Conservation (phyloP, 2,888 invertebrate genomes). For the Apotomis turbidana region DNA sequence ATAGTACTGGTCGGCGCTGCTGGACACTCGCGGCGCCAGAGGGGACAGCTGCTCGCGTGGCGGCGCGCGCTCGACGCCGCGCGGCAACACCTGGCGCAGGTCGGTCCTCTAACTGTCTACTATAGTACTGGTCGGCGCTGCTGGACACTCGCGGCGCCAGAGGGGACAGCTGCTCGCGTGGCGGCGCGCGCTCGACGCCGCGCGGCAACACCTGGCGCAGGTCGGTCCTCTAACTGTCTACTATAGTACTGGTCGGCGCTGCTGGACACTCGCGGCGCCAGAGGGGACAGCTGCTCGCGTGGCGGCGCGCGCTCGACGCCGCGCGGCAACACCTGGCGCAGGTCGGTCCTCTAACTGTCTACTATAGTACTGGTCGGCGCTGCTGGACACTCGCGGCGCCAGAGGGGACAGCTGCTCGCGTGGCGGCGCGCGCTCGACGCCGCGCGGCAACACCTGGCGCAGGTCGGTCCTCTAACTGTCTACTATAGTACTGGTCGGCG, state of each 20-base stretch:
- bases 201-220: constrained; percentile 52
- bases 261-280: too few relatives aligned
- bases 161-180: constrained; percentile 63
- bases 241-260: too few relatives aligned
- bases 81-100: neutral
- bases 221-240: too few relatives aligned
- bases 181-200: constrained; percentile 55
- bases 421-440: neutral
- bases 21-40: constrained; percentile 89
- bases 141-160: constrained; percentile 85
- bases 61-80: neutral
- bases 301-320: neutral
- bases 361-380: too few relatives aligned
- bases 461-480: constrained; percentile 74
- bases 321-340: constrained; percentile 85
- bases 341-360: constrained; percentile 67
- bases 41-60: constrained; percentile 57
- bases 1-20: neutral
- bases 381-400: too few relatives aligned
- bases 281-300: neutral
- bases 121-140: neutral
- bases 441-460: constrained; percentile 84
- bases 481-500: too few relatives aligned
- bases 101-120: neutral
- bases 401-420: too few relatives aligned